These are phyloP conservation scores for Matsumyia berberina DNA, from an alignment of 2,888 invertebrate genomes.

Conservation along the genomic window DNA sequence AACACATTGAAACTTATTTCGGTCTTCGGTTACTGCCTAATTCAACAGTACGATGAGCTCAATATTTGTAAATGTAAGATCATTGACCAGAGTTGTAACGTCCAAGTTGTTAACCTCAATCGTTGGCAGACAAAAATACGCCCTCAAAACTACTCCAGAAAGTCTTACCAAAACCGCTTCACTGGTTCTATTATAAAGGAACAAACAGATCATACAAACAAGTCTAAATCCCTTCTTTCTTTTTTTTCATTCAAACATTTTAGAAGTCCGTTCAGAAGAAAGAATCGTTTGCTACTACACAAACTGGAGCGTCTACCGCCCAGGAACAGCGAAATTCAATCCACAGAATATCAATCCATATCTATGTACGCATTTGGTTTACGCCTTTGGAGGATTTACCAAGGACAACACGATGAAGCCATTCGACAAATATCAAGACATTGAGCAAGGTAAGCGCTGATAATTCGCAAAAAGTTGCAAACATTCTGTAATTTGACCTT, in stretches of 20 bases:
- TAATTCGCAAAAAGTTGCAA: background rate
- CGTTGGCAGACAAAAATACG: too few relatives aligned
- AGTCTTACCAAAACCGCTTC: too few relatives aligned
- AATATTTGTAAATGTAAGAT: too few relatives aligned
- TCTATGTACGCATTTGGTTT: conserved; percentile 95
- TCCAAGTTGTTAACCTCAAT: too few relatives aligned
- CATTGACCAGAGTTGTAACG: too few relatives aligned
- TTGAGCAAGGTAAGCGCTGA: conserved; percentile 91
- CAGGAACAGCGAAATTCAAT: conserved; percentile 95
- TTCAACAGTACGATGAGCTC: too few relatives aligned
- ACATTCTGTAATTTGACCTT: background rate
- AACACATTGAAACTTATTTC: too few relatives aligned
- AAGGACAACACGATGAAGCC: conserved; percentile 96
- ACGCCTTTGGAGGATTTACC: conserved; percentile 96
- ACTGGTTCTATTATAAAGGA: too few relatives aligned
- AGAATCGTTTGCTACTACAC: conserved; percentile 96
- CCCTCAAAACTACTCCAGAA: too few relatives aligned
- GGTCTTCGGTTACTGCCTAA: too few relatives aligned
- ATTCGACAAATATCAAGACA: conserved; percentile 97
- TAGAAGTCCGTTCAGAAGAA: conserved; percentile 85
- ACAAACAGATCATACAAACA: background rate
- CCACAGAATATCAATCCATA: conserved; percentile 98
- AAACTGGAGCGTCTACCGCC: conserved; percentile 96
- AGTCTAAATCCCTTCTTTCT: background rate
- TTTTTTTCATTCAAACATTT: too few relatives aligned